Conservation (phyloP, 2,888 invertebrate species). For the Dasysyrphus albostriatus region DNA sequence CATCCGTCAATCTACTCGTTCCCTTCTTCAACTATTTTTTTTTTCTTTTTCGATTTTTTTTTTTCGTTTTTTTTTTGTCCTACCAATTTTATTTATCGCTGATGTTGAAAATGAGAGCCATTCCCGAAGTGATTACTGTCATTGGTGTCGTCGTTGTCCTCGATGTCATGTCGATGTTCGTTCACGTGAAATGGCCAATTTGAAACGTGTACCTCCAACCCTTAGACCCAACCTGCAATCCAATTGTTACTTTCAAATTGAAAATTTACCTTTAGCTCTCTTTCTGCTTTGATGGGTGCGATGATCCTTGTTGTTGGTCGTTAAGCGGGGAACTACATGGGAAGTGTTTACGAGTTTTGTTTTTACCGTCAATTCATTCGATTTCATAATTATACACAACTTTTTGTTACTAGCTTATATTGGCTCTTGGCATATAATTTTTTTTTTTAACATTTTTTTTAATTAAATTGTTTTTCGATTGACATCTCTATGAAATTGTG, state of each 20-base stretch:
- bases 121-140: slow-evolving; percentile 75
- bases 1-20: slow-evolving; percentile 66
- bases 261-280: slow-evolving; percentile 56
- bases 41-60: slow-evolving; percentile 1
- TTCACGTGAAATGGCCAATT: slow-evolving; percentile 73
- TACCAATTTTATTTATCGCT: slow-evolving; percentile 71
- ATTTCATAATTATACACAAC: slow-evolving; percentile 43
- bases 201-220: slow-evolving; percentile 52
- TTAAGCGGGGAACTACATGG: neutral
- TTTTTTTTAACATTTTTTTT: slow-evolving; percentile 51
- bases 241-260: slow-evolving; percentile 69
- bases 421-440: slow-evolving; percentile 6
- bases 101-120: slow-evolving; percentile 70
- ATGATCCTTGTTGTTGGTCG: slow-evolving; percentile 14
- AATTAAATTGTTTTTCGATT: slow-evolving; percentile 60
- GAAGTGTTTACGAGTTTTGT: slow-evolving; percentile 62
- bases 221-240: slow-evolving; percentile 30
- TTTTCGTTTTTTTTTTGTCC: slow-evolving; percentile 9
- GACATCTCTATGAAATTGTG: slow-evolving; percentile 7
- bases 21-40: slow-evolving; percentile 45
- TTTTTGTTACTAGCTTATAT: slow-evolving; percentile 26
- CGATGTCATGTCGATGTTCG: slow-evolving; percentile 59
- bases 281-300: slow-evolving; percentile 12
- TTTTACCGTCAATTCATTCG: slow-evolving; percentile 50
- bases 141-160: slow-evolving; percentile 71